Evolutionary conservation across 2,113 vertebrate genomes (phyloP), one percentile per base, ranked within the genome.

Genomic region (Diadophis punctatus): DNA sequence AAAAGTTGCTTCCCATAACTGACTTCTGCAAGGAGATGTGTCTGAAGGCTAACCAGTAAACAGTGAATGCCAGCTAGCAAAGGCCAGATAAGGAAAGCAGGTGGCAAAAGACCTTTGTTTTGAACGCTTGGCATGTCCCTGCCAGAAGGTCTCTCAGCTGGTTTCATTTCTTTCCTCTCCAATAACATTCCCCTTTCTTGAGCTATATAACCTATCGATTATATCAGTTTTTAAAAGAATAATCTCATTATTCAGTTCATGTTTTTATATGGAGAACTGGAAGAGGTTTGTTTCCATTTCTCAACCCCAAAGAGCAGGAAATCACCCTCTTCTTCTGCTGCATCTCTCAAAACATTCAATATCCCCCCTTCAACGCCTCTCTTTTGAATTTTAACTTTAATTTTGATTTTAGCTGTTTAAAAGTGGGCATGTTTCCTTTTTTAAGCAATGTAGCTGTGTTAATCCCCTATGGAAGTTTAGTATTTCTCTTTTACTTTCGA

Each of bases 1-100:
- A 91, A 91, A 91, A 87, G 92, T 43, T 89, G 93, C 88, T 90
- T 91, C 93, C 94, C 55, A 84, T 85, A 60, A 90, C 46, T 22
- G 0, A 88, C 91, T 88, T 87, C 63, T 96, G 95, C 93, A 93
- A 96, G 96, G 63, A 95, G 93, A 91, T 88, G 48, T 89, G 46
- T 93, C 92, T 18, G 92, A 94, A 95, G 95, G 92, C 93, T 91
- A 94, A 96, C 93, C 95, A 96, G 97, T 96, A 96, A 96, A 89
- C 90, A 90, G 23, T 92, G 91, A 91, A 94, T 90, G 90, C 95
- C 96, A 86, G 91, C 94, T 94, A 95, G 95, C 90, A 94, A 93
- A 95, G 95, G 95, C 94, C 92, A 96, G 96, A 95, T 95, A 96
- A 96, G 95, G 39, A 93, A 96, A 93, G 30, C 96, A 96, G 95